Evolutionary conservation across 2,888 invertebrate species (phyloP).

Genomic region (Phragmatobia fuliginosa): DNA sequence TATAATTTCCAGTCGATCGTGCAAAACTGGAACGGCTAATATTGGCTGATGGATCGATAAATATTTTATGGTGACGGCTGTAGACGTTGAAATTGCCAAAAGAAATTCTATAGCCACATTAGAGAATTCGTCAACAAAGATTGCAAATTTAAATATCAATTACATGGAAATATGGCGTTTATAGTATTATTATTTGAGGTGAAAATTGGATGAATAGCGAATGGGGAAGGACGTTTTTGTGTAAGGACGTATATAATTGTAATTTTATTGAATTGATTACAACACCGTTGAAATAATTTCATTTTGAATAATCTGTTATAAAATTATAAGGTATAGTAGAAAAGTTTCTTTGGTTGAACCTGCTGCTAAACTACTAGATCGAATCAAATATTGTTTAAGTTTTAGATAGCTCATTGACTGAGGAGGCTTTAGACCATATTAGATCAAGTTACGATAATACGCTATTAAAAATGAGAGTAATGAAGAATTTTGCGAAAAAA

Average conservation of each 20-base stretch:
- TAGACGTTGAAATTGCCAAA: not conserved
- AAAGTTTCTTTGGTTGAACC: too few relatives aligned
- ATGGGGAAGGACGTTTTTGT: not conserved
- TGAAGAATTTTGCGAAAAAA: too few relatives aligned
- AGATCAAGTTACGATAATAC: too few relatives aligned
- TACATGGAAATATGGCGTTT: not conserved
- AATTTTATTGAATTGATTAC: not conserved
- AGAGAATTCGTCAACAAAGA: not conserved
- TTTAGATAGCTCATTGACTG: too few relatives aligned
- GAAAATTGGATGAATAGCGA: not conserved
- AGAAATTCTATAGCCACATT: constrained; percentile 4
- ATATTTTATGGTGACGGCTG: constrained; percentile 5
- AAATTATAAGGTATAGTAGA: too few relatives aligned
- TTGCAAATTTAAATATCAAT: not conserved
- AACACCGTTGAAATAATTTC: not conserved
- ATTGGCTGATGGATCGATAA: constrained; percentile 18
- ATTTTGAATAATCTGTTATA: too few relatives aligned
- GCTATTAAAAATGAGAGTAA: too few relatives aligned
- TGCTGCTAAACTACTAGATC: too few relatives aligned
- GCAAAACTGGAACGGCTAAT: constrained; percentile 16
- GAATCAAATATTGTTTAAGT: too few relatives aligned
- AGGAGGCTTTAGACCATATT: too few relatives aligned
- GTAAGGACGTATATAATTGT: not conserved
- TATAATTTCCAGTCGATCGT: constrained; percentile 16
- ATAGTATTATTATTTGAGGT: not conserved